phyloP scores from a whole-genome alignment of 2,888 invertebrate species.

The Galeopsomyia nigrocyanea region DNA sequence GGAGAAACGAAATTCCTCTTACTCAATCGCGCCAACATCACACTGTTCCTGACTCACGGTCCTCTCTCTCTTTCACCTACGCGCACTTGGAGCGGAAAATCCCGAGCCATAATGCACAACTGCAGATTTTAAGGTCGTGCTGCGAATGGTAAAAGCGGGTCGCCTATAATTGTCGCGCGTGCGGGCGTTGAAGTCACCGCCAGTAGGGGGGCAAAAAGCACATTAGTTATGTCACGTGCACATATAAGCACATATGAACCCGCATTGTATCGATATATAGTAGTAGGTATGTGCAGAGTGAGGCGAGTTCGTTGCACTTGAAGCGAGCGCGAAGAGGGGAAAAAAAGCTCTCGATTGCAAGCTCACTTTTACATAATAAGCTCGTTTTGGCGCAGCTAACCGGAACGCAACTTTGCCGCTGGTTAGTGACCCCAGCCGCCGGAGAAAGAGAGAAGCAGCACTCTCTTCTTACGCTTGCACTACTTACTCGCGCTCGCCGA shows the following conservation, averaged over 20 bases:
- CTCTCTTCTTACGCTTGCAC: conserved; percentile 68
- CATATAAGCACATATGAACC: conserved; percentile 1
- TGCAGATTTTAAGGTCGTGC: no score
- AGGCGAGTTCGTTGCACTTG: no score
- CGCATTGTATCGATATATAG: conserved; percentile 12
- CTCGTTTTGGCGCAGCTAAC: conserved; percentile 54
- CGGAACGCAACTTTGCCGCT: conserved; percentile 61
- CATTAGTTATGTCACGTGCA: background rate
- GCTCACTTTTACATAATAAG: conserved; percentile 60
- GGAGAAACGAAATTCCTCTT: no score
- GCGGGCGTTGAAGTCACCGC: conserved; percentile 34
- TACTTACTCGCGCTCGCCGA: conserved; percentile 66
- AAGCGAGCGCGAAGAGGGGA: background rate
- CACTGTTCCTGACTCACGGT: no score
- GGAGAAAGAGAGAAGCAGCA: conserved; percentile 58
- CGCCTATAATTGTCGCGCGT: background rate
- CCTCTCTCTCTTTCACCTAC: no score
- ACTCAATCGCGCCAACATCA: no score
- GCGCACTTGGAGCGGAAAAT: no score
- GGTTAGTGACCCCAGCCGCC: conserved; percentile 66
- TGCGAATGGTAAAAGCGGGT: no score
- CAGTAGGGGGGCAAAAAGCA: no score
- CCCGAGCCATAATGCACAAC: no score
- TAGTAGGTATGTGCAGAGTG: no score
- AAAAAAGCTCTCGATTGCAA: conserved; percentile 52